Percentiles rank a stretch among this genome's conserved stretches.
Conservation (phyloP, 2,888 invertebrate genomes). For the Melipona bicolor region DNA sequence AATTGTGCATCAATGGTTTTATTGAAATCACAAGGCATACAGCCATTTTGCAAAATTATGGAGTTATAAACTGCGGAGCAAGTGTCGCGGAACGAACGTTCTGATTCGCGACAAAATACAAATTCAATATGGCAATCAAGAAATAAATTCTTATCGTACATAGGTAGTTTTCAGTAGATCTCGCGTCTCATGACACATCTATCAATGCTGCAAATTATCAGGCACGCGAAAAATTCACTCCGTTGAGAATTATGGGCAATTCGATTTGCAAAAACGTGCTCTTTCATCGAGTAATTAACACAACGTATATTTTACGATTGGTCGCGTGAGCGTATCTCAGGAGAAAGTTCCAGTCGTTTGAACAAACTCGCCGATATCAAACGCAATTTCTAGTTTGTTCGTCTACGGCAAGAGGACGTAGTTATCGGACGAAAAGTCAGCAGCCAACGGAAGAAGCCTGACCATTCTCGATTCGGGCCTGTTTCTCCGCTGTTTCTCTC, state of each 20-base stretch:
- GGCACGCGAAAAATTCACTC: constrained; percentile 2
- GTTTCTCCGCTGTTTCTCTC: neutral
- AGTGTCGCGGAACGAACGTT: neutral
- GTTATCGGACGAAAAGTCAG: neutral
- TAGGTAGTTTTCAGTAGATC: constrained; percentile 8
- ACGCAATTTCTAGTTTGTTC: constrained; percentile 26
- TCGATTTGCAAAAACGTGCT: neutral
- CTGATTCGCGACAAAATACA: neutral
- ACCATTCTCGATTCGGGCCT: neutral
- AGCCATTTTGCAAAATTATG: neutral
- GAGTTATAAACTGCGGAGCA: neutral
- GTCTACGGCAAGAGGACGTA: too few relatives aligned
- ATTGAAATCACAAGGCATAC: neutral
- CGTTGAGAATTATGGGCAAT: neutral
- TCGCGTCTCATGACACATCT: neutral
- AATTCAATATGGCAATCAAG: constrained; percentile 36
- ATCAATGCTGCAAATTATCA: constrained; percentile 24
- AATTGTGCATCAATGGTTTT: neutral
- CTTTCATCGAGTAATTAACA: constrained; percentile 24
- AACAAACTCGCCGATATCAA: neutral
- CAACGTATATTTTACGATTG: neutral
- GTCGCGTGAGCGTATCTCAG: neutral
- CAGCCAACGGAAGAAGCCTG: neutral
- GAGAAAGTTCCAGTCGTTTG: constrained; percentile 38
- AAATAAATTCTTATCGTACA: constrained; percentile 3